Conservation (phyloP, 2,797 vertebrate genomes). For the Paedocypris micromegethes region DNA sequence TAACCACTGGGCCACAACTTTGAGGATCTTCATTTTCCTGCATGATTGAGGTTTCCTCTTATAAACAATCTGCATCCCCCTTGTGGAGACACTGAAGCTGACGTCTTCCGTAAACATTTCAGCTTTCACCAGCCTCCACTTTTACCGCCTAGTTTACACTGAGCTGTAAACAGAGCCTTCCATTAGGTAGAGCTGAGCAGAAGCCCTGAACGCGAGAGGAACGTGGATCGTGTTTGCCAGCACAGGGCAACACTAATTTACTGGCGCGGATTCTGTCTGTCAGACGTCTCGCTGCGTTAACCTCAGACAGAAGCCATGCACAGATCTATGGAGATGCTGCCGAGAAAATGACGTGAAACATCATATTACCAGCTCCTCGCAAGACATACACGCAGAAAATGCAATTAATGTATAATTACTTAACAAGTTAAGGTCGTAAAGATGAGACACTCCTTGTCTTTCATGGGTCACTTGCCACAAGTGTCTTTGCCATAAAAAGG, state of each 20-base stretch:
- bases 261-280: slow-evolving; percentile 17
- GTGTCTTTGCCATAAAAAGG: slow-evolving; percentile 2
- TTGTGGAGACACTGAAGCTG: no score
- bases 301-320: neutral
- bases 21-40: no score
- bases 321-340: neutral
- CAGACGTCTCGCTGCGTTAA: slow-evolving; percentile 19
- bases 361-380: no score
- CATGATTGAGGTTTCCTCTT: no score
- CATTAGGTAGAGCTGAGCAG: slow-evolving; percentile 27
- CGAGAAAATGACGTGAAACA: no score
- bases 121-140: slow-evolving; percentile 12
- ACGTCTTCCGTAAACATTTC: slow-evolving; percentile 7
- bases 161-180: slow-evolving; percentile 36
- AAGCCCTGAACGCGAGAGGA: slow-evolving; percentile 9
- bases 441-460: neutral
- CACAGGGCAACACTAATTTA: slow-evolving; percentile 1
- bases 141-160: slow-evolving; percentile 33
- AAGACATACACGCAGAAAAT: no score
- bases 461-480: neutral
- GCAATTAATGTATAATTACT: no score
- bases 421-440: no score
- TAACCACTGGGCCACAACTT: no score
- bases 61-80: no score
- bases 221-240: slow-evolving; percentile 34